Percentiles rank a stretch among this genome's conserved stretches.
Conservation (phyloP, 2,113 vertebrate species). For the Hiodon alosoides region DNA sequence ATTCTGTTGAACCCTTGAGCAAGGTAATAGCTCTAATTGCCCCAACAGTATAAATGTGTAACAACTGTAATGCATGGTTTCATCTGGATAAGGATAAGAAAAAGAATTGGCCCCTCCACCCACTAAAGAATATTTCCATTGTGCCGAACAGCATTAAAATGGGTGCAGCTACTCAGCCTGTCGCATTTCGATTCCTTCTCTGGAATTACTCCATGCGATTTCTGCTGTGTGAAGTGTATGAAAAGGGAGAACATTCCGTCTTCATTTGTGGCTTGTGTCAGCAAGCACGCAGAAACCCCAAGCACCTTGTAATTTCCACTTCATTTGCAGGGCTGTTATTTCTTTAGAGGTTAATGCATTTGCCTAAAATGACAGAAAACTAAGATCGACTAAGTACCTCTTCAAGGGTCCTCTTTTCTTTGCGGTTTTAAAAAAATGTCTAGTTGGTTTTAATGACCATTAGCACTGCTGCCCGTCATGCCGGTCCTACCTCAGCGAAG, state of each 20-base stretch:
- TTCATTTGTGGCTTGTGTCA: neutral
- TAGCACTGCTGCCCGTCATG: conserved; percentile 7
- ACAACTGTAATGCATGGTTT: too few relatives aligned
- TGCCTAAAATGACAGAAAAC: neutral
- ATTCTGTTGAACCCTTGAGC: too few relatives aligned
- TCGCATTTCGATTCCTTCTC: too few relatives aligned
- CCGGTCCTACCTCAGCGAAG: conserved; percentile 10
- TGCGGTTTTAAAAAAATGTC: neutral
- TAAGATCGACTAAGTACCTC: conserved; percentile 1
- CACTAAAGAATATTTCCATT: too few relatives aligned
- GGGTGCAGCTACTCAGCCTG: too few relatives aligned
- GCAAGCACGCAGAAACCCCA: neutral
- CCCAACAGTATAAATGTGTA: too few relatives aligned
- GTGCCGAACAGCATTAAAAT: too few relatives aligned
- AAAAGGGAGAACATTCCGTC: neutral
- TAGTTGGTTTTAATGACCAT: conserved; percentile 15
- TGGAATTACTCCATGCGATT: neutral
- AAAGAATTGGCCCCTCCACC: too few relatives aligned
- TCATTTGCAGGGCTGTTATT: neutral
- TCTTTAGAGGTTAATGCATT: neutral
- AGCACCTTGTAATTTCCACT: neutral
- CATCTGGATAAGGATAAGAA: too few relatives aligned
- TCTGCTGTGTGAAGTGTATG: neutral
- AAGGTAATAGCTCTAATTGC: too few relatives aligned
- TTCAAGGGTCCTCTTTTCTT: conserved; percentile 16